A percentile compares a stretch with the other conserved stretches of the same genome.
These are phyloP conservation scores for Zaprionus lachaisei DNA, from an alignment of 1,140 invertebrate genomes.

Conservation along the genomic window DNA sequence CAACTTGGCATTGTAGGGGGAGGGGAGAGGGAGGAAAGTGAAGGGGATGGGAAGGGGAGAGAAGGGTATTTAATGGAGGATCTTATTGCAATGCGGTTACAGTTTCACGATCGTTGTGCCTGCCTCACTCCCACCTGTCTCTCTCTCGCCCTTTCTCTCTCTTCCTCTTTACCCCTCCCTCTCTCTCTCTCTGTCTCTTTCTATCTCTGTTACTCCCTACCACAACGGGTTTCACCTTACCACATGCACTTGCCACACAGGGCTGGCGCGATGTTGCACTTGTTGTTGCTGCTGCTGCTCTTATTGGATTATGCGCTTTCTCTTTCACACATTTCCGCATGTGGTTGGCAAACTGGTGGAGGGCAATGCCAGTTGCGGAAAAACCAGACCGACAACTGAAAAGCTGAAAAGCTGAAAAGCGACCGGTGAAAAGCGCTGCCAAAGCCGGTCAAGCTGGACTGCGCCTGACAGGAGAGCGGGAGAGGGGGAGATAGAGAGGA, in stretches of 20 bases:
- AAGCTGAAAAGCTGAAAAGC: slow-evolving; percentile 26
- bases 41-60: not conserved
- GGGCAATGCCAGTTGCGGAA: slow-evolving; percentile 62
- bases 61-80: slow-evolving; percentile 17
- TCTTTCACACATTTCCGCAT: slow-evolving; percentile 80
- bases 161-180: not conserved
- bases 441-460: slow-evolving; percentile 46
- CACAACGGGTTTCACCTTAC: slow-evolving; percentile 53
- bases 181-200: not conserved
- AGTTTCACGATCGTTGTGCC: slow-evolving; percentile 17
- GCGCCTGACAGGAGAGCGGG: not conserved
- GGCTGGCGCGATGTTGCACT: slow-evolving; percentile 41
- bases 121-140: not conserved
- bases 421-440: slow-evolving; percentile 42
- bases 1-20: slow-evolving; percentile 8
- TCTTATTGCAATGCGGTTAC: slow-evolving; percentile 29
- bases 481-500: not conserved
- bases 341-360: slow-evolving; percentile 39
- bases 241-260: slow-evolving; percentile 53
- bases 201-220: slow-evolving; percentile 4
- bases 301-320: slow-evolving; percentile 80
- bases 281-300: slow-evolving; percentile 17
- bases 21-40: not conserved
- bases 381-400: slow-evolving; percentile 61
- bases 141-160: not conserved